A percentile compares a stretch with the other conserved stretches of the same genome.
Conservation (phyloP, 2,797 vertebrate genomes). For the Botia kubotai region DNA sequence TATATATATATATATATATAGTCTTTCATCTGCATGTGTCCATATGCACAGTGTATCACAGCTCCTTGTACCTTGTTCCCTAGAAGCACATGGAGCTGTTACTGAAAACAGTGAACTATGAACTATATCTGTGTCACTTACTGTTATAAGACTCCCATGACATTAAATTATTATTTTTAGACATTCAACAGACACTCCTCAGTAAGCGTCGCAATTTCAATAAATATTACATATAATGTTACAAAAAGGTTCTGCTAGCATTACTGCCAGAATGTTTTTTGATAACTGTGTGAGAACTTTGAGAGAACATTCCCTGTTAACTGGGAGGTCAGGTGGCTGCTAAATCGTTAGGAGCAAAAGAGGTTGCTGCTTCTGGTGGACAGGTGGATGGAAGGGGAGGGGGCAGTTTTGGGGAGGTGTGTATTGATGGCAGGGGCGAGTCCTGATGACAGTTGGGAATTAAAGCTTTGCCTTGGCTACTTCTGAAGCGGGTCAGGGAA, state of each 20-base stretch:
- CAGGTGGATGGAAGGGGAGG: slow-evolving; percentile 72
- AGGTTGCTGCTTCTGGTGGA: slow-evolving; percentile 65
- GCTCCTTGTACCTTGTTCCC: not conserved
- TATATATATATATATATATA: no score
- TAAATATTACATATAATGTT: no score
- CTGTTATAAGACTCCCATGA: slow-evolving; percentile 13
- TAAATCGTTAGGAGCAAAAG: slow-evolving; percentile 66
- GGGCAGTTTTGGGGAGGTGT: slow-evolving; percentile 63
- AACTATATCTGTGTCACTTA: not conserved
- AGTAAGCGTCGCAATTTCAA: no score
- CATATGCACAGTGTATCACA: no score
- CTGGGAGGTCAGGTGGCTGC: slow-evolving; percentile 16
- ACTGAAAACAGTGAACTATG: slow-evolving; percentile 1
- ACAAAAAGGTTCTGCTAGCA: no score
- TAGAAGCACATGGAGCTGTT: not conserved
- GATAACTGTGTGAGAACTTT: not conserved
- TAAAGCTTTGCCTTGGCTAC: slow-evolving; percentile 65
- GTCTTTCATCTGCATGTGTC: no score
- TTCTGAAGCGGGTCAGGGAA: slow-evolving; percentile 70
- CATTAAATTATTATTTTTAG: slow-evolving; percentile 11
- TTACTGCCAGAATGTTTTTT: no score
- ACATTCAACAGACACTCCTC: not conserved
- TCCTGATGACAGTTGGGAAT: slow-evolving; percentile 77
- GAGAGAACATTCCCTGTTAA: not conserved
- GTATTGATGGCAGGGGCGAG: slow-evolving; percentile 67